Evolutionary conservation across 2,888 invertebrate species (phyloP).

Genomic region (Anticlea derivata): DNA sequence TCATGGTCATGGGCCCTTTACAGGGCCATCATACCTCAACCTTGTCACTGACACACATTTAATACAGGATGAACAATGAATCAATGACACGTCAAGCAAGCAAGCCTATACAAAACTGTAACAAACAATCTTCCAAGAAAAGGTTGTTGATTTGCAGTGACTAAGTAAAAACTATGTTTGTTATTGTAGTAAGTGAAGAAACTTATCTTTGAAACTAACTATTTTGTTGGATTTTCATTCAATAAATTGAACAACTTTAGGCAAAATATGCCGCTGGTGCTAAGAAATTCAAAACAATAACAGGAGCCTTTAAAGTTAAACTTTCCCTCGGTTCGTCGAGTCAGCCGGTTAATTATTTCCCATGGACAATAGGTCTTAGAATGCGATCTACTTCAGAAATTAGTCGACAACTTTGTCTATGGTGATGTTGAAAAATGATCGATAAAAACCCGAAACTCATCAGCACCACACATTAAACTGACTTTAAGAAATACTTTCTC

Average conservation of each 20-base stretch:
- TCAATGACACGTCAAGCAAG: too few species aligned
- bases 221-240: conserved; percentile 1
- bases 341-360: conserved; percentile 79
- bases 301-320: conserved; percentile 52
- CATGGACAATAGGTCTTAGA: conserved; percentile 72
- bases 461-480: neutral
- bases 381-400: conserved; percentile 61
- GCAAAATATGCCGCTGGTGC: conserved; percentile 29
- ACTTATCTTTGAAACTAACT: neutral
- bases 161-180: neutral
- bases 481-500: too few species aligned
- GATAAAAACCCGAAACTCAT: conserved; percentile 13
- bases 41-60: too few species aligned
- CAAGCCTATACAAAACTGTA: too few species aligned
- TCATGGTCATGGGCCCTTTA: too few species aligned
- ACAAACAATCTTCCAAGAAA: too few species aligned
- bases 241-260: conserved; percentile 30
- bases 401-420: conserved; percentile 51
- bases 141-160: too few species aligned
- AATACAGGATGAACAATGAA: too few species aligned
- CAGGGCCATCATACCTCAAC: too few species aligned
- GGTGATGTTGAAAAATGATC: conserved; percentile 35
- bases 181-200: neutral
- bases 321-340: conserved; percentile 61
- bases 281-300: conserved; percentile 40